A percentile compares a stretch with the other conserved stretches of the same genome.
Conservation (phyloP, 2,888 invertebrate genomes). For the Cordylochernes scorpioides region DNA sequence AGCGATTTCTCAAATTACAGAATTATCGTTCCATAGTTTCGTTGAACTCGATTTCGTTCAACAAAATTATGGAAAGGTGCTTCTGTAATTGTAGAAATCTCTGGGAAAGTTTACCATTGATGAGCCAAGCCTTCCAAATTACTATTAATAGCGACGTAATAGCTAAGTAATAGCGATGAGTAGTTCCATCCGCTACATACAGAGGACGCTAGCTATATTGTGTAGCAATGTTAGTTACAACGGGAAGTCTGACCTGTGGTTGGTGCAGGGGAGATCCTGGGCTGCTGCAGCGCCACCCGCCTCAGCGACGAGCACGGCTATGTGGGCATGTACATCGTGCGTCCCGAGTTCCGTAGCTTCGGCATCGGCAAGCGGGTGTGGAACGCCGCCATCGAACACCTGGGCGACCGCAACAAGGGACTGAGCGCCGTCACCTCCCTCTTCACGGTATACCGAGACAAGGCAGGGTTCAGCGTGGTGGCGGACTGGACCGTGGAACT, state of each 20-base stretch:
- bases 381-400: constrained; percentile 11
- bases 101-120: too few relatives aligned
- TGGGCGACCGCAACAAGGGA: constrained; percentile 12
- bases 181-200: too few relatives aligned
- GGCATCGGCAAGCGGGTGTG: constrained; percentile 13
- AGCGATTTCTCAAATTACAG: too few relatives aligned
- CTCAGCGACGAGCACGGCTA: constrained; percentile 12
- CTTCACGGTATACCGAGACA: constrained; percentile 10
- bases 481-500: constrained; percentile 14
- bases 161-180: too few relatives aligned
- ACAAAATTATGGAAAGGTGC: too few relatives aligned
- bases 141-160: too few relatives aligned
- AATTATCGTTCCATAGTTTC: too few relatives aligned
- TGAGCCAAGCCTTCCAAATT: too few relatives aligned
- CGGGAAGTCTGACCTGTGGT: not conserved
- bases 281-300: constrained; percentile 12
- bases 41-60: too few relatives aligned
- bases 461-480: constrained; percentile 9
- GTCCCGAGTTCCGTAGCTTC: constrained; percentile 7
- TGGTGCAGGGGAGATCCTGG: constrained; percentile 9
- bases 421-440: constrained; percentile 11
- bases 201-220: too few relatives aligned
- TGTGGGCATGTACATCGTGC: constrained; percentile 14
- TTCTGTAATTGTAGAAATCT: too few relatives aligned
- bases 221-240: too few relatives aligned